Conservation (phyloP, 1,140 invertebrate genomes). For the Conopomorpha cramerella region DNA sequence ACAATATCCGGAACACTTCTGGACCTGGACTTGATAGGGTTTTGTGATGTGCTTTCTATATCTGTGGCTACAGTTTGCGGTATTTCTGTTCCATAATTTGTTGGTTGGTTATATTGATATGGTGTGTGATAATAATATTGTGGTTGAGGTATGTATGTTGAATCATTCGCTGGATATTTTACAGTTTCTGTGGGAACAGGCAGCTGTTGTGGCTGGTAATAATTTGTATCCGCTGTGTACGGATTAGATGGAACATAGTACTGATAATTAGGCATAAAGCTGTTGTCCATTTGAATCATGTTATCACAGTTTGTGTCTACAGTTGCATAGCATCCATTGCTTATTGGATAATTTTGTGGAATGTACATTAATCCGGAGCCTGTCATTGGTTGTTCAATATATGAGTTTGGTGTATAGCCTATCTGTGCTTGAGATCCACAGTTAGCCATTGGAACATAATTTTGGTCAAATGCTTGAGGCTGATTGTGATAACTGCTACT, state of each 20-base stretch:
- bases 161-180: slow-evolving; percentile 25
- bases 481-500: slow-evolving; percentile 15
- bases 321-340: slow-evolving; percentile 36
- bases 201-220: slow-evolving; percentile 28
- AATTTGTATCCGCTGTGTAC: slow-evolving; percentile 18
- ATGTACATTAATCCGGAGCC: slow-evolving; percentile 27
- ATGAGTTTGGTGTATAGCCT: slow-evolving; percentile 30
- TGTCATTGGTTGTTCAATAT: slow-evolving; percentile 31
- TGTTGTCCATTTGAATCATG: slow-evolving; percentile 19
- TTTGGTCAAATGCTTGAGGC: slow-evolving; percentile 3
- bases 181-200: too few relatives aligned
- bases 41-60: slow-evolving; percentile 28
- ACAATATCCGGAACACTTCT: slow-evolving; percentile 75
- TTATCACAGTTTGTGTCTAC: slow-evolving; percentile 30
- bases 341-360: slow-evolving; percentile 28
- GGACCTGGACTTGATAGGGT: slow-evolving; percentile 54
- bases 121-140: slow-evolving; percentile 41
- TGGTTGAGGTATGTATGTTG: slow-evolving; percentile 31
- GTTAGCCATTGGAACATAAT: slow-evolving; percentile 22
- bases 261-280: slow-evolving; percentile 42
- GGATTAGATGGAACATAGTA: slow-evolving; percentile 35
- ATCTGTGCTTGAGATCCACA: slow-evolving; percentile 39
- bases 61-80: slow-evolving; percentile 15
- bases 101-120: too few relatives aligned
- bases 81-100: too few relatives aligned